Percentiles rank a stretch among this genome's conserved stretches.
phyloP scores from a whole-genome alignment of 2,888 invertebrate species.

The Pollenia griseotomentosa region DNA sequence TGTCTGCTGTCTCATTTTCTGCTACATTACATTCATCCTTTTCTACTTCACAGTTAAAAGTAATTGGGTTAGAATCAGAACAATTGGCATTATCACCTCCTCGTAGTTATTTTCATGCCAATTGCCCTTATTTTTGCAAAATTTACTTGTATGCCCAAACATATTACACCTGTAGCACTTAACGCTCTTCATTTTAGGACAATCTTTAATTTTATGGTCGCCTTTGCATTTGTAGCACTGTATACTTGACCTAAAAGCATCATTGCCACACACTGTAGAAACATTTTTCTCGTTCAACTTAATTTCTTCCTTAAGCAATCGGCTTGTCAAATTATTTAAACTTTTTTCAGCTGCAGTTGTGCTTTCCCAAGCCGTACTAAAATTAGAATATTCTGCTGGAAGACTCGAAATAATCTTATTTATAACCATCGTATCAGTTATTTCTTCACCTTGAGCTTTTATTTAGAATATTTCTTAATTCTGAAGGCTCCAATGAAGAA shows the following conservation, averaged over 20 bases:
- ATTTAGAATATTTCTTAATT: background rate
- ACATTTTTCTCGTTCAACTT: too few relatives aligned
- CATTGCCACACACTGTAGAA: too few relatives aligned
- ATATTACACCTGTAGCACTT: too few relatives aligned
- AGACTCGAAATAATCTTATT: too few relatives aligned
- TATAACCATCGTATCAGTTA: too few relatives aligned
- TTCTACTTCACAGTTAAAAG: slow-evolving; percentile 19
- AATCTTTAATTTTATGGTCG: too few relatives aligned
- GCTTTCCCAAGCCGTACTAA: slow-evolving; percentile 31
- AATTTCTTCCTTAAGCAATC: slow-evolving; percentile 21
- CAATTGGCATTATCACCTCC: slow-evolving; percentile 27
- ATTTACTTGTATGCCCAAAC: slow-evolving; percentile 5
- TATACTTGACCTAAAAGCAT: too few relatives aligned
- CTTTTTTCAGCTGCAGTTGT: slow-evolving; percentile 14
- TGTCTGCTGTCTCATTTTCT: background rate
- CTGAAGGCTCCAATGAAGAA: background rate
- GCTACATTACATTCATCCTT: background rate
- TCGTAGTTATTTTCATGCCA: background rate
- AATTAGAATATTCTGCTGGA: background rate
- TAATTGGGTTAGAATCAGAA: slow-evolving; percentile 3
- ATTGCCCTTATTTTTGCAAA: slow-evolving; percentile 3
- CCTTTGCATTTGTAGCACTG: too few relatives aligned
- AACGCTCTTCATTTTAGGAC: too few relatives aligned
- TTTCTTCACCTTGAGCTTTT: too few relatives aligned
- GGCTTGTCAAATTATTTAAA: slow-evolving; percentile 36